Evolutionary conservation across 2,888 invertebrate species (phyloP).

Genomic region (Scaptodrosophila latifasciaeformis): DNA sequence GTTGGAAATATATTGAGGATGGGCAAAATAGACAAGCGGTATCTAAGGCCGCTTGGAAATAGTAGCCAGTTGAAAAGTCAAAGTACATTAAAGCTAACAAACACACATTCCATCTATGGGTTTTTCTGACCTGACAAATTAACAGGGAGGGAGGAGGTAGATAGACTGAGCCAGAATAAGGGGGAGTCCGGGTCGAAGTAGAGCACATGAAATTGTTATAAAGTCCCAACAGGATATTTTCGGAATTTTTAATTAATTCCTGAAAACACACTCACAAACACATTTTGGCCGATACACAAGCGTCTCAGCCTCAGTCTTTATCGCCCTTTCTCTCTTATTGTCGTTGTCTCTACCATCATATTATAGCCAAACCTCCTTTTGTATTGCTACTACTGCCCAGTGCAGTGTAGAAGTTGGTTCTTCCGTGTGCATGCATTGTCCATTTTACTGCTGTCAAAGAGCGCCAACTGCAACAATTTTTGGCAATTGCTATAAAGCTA

Average conservation of each 20-base stretch:
- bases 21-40: neutral
- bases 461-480: slow-evolving; percentile 56
- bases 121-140: slow-evolving; percentile 36
- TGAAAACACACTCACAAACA: slow-evolving; percentile 14
- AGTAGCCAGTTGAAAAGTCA: slow-evolving; percentile 39
- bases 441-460: slow-evolving; percentile 43
- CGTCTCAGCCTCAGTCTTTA: slow-evolving; percentile 40
- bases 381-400: slow-evolving; percentile 20
- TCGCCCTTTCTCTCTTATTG: slow-evolving; percentile 24
- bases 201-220: slow-evolving; percentile 61
- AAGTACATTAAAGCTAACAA: slow-evolving; percentile 36
- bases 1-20: neutral
- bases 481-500: slow-evolving; percentile 62
- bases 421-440: slow-evolving; percentile 28
- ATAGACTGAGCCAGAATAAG: slow-evolving; percentile 22
- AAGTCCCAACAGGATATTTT: slow-evolving; percentile 68
- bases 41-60: slow-evolving; percentile 23
- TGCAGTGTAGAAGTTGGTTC: slow-evolving; percentile 18
- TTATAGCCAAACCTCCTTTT: too few relatives aligned
- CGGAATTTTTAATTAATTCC: slow-evolving; percentile 70
- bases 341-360: slow-evolving; percentile 48
- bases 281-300: slow-evolving; percentile 32
- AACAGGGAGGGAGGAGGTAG: neutral
- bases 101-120: slow-evolving; percentile 5
- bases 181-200: slow-evolving; percentile 15